Percentiles rank a stretch among this genome's conserved stretches.
These are phyloP conservation scores for Papilio xuthus DNA, from an alignment of 1,140 invertebrate genomes.

Conservation along the genomic window DNA sequence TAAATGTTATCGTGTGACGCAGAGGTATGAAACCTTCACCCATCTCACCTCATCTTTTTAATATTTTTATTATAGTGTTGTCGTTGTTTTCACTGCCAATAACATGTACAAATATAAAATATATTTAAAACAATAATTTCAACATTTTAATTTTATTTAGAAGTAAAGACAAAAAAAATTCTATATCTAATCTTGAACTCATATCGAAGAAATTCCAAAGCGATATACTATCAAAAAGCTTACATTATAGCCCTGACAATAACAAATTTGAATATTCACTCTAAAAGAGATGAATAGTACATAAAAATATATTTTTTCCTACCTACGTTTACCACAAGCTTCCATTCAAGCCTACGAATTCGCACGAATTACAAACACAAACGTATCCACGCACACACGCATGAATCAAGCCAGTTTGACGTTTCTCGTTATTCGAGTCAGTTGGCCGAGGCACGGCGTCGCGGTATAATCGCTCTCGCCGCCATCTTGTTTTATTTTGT, in stretches of 20 bases:
- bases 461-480: constrained; percentile 62
- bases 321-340: constrained; percentile 51
- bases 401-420: constrained; percentile 69
- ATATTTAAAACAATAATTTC: not conserved
- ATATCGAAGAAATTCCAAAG: constrained; percentile 21
- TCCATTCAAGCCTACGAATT: constrained; percentile 69
- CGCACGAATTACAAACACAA: constrained; percentile 48
- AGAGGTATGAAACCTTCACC: constrained; percentile 7
- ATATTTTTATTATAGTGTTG: not conserved
- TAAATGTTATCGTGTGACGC: not conserved
- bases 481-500: constrained; percentile 59
- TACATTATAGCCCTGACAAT: constrained; percentile 18
- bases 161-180: not conserved
- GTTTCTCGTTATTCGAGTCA: constrained; percentile 66
- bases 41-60: not conserved
- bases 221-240: constrained; percentile 8
- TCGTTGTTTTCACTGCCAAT: not conserved
- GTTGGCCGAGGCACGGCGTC: constrained; percentile 75
- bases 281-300: not conserved
- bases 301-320: constrained; percentile 51
- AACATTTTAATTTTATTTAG: not conserved
- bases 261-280: constrained; percentile 8
- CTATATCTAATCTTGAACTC: constrained; percentile 8
- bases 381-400: constrained; percentile 51
- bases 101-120: too few species aligned